Percentiles rank a stretch among this genome's conserved stretches.
Evolutionary conservation across 1,140 invertebrate species (phyloP).

Genomic region (Drosophila bifasciata): DNA sequence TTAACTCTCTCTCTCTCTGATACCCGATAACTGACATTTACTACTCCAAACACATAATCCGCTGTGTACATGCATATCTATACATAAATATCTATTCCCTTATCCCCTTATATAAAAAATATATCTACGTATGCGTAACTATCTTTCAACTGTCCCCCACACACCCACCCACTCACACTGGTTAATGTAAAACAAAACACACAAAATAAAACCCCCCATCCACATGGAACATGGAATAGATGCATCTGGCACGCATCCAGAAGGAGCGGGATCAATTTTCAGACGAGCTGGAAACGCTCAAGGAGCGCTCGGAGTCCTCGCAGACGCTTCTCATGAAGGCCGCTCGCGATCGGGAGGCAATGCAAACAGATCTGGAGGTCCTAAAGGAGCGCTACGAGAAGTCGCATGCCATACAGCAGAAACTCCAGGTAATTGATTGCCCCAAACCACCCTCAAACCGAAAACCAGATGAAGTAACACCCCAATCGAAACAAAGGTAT

Average conservation of each 20-base stretch:
- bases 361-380: slow-evolving; percentile 93
- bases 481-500: slow-evolving; percentile 14
- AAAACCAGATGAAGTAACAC: slow-evolving; percentile 12
- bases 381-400: slow-evolving; percentile 95
- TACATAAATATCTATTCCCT: slow-evolving; percentile 38
- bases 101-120: slow-evolving; percentile 56
- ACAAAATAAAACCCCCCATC: slow-evolving; percentile 20
- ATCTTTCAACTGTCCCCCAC: slow-evolving; percentile 69
- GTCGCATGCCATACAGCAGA: slow-evolving; percentile 91
- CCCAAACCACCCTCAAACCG: slow-evolving; percentile 4
- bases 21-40: neutral
- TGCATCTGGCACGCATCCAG: slow-evolving; percentile 90
- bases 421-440: slow-evolving; percentile 88
- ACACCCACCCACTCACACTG: slow-evolving; percentile 3
- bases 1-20: no score
- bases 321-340: slow-evolving; percentile 91
- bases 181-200: slow-evolving; percentile 17
- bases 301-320: slow-evolving; percentile 91
- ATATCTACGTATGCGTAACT: slow-evolving; percentile 63
- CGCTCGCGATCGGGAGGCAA: slow-evolving; percentile 93
- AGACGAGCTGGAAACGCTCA: slow-evolving; percentile 91
- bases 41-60: slow-evolving; percentile 1
- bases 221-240: slow-evolving; percentile 81
- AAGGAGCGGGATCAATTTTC: slow-evolving; percentile 93
- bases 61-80: slow-evolving; percentile 42